A percentile compares a stretch with the other conserved stretches of the same genome.
Conservation (phyloP, 2,113 vertebrate species). For the Pygathrix nemaeus region DNA sequence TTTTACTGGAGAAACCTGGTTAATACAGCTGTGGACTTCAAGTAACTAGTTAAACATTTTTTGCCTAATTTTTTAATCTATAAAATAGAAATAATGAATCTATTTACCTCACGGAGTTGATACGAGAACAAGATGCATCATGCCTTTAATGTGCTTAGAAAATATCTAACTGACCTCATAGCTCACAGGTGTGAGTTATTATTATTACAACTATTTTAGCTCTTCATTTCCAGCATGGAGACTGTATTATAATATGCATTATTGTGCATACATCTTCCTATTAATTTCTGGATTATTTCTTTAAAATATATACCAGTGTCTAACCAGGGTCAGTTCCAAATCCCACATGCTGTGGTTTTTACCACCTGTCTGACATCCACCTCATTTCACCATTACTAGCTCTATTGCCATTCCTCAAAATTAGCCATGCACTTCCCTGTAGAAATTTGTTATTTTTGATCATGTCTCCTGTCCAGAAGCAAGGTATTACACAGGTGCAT, state of each 20-base stretch:
- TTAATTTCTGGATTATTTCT: background rate
- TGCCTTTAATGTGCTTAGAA: background rate
- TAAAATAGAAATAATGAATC: background rate
- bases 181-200: background rate
- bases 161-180: background rate
- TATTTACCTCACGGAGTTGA: background rate
- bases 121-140: background rate
- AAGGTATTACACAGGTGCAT: fast-evolving
- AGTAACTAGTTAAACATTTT: background rate
- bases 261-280: fast-evolving
- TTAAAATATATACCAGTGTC: background rate
- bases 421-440: fast-evolving
- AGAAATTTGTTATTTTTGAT: too few species aligned
- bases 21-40: background rate
- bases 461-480: too few species aligned
- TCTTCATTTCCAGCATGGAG: background rate
- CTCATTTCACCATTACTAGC: fast-evolving
- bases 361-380: too few species aligned
- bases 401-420: background rate
- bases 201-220: too few species aligned
- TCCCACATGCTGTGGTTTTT: too few species aligned
- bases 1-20: background rate
- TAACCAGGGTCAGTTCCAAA: background rate
- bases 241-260: fast-evolving
- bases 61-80: background rate